Base-by-base conservation (phyloP, 2,113 vertebrate genomes). In the Tamias sibiricus region DNA sequence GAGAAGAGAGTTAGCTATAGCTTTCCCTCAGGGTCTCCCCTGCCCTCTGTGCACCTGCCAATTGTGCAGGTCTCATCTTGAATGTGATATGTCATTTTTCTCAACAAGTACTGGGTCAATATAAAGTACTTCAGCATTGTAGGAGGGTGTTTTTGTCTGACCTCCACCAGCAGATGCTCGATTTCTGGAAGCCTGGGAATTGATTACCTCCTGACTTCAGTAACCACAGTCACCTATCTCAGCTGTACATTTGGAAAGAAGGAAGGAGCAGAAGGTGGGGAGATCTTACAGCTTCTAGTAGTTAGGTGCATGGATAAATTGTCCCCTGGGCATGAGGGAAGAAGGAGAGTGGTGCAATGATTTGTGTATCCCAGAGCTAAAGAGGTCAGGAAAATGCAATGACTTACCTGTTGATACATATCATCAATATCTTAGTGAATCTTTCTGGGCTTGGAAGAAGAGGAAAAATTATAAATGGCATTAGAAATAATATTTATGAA, bases 1-100 rank as follows among this genome's bases (percentile, higher is more conserved):
- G 59, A 57, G 76, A 66, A 89, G 64, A 11, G 42, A 83, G 35
- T 44, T 28, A 76, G 17, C 26, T 6, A 42, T 54, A 75, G 24
- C 64, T 4, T 0, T 19, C 26, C 24, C 20, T 1, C 28, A 40
- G 8, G 1, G 3, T 49, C 22, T 35, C 42, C 22, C 6, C 40
- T 62, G 20, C n/a, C 0, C 9, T 79, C 71, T 82, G 72, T 40
- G 71, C 30, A 94, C 88, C 87, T 91, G 93, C 64, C 44, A 87
- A 17, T 90, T 88, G 57, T 92, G 35, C 69, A 89, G 14, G 85
- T 42, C 74, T 96, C 68, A 86, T 79, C 82, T 74, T 49, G 71
- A 95, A 35, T 69, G 49, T 72, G 26, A 68, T 72, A 64, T 92
- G 59, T 49, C 71, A 59, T 92, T 90, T 90, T 95, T 94, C 69